Base-by-base conservation (phyloP, 2,797 vertebrate genomes). In the Emys orbicularis region DNA sequence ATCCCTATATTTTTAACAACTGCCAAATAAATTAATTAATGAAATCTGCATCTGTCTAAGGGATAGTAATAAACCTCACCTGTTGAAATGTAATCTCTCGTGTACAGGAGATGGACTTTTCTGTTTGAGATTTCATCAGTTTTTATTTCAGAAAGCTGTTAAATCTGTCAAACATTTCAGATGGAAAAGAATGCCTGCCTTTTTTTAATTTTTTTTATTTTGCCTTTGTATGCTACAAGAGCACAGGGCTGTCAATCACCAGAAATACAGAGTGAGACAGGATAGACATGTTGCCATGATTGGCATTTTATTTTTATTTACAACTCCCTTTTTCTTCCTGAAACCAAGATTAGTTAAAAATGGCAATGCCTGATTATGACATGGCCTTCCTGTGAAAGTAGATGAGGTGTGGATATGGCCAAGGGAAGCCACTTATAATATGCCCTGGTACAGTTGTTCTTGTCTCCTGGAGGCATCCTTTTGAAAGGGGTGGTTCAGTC, bases 111-210 rank as follows among this genome's bases (percentile, higher is more conserved):
- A 94, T 97, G 97, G 82, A 96, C 84, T 91, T 92, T 68, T 12
- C 81, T 97, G 50, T 95, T 97, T 95, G 94, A 98, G 93, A 96
- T 98, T 98, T 97, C 96, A 96, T 97, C 94, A 72, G 79, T 93
- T 96, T 87, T 97, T 94, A 94, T 96, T 98, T 98, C 93, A 96
- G 92, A 96, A 95, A 97, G 87, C 95, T 97, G 92, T 96, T 97
- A 96, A 82, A 94, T 96, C 94, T 98, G 94, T 98, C 97, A 98
- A 97, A 97, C 86, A 95, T 97, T 97, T 98, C 96, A 96, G 90
- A 97, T 96, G 90, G 92, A 98, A 98, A 97, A 88, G 90, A 97
- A 96, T 0, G 1, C 79, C 84, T 96, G 90, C 47, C 12, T 41
- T 44, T 44, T 44, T 44, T 25, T 18, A 37, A 13, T 4, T 80